Conservation (phyloP, 2,113 vertebrate species). For the Pan paniscus region DNA sequence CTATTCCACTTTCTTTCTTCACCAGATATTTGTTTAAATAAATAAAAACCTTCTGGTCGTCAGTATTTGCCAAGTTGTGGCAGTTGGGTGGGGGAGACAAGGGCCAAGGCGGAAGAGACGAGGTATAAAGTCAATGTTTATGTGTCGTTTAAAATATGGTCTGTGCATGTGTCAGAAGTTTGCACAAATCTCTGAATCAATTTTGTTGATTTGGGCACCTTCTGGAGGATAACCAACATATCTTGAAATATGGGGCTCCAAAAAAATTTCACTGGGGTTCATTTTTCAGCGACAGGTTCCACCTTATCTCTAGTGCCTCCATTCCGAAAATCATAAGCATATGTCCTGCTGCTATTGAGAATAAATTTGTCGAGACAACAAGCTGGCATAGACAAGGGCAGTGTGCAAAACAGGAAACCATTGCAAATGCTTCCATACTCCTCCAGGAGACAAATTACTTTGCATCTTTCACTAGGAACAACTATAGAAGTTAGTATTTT, state of each 20-base stretch:
- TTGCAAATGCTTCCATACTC: neutral
- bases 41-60: constrained; percentile 38
- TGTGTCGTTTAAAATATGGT: neutral
- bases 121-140: neutral
- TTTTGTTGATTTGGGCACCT: constrained; percentile 33
- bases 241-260: constrained; percentile 18
- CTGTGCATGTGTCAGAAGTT: neutral
- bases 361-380: constrained; percentile 68
- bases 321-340: constrained; percentile 79
- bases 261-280: constrained; percentile 66
- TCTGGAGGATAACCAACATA: neutral
- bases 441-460: constrained; percentile 65
- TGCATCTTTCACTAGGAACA: constrained; percentile 55
- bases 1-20: constrained; percentile 8
- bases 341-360: constrained; percentile 64
- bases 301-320: constrained; percentile 65
- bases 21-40: constrained; percentile 31
- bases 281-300: constrained; percentile 69
- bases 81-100: neutral
- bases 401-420: constrained; percentile 48
- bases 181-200: constrained; percentile 54
- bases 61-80: neutral
- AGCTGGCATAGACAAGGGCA: constrained; percentile 29
- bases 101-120: neutral
- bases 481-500: constrained; percentile 48